A percentile compares a stretch with the other conserved stretches of the same genome.
Conservation (phyloP, 2,888 invertebrate genomes). For the Latheticus oryzae region DNA sequence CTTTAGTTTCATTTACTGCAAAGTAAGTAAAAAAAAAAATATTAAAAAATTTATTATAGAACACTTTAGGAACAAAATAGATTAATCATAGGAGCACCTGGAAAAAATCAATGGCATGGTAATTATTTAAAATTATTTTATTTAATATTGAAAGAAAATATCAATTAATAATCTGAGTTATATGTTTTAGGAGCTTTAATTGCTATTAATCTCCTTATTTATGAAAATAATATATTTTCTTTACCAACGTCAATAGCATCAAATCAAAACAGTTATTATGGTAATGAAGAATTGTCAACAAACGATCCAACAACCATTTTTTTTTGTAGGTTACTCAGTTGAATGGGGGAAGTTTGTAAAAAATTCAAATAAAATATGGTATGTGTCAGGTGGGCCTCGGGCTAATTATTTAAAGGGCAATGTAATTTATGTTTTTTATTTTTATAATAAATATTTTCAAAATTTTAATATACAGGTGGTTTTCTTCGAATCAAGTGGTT, state of each 20-base stretch:
- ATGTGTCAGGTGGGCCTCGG: slow-evolving; percentile 14
- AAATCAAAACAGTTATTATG: too few relatives aligned
- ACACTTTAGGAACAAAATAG: slow-evolving; percentile 11
- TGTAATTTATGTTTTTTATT: too few relatives aligned
- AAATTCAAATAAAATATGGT: slow-evolving; percentile 23
- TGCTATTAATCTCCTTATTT: too few relatives aligned
- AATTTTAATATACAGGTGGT: slow-evolving; percentile 38
- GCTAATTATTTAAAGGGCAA: slow-evolving; percentile 15
- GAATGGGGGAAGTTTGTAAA: slow-evolving; percentile 51
- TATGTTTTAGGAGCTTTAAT: too few relatives aligned
- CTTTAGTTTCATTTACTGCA: slow-evolving; percentile 24
- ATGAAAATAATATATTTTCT: too few relatives aligned
- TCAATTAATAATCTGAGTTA: too few relatives aligned
- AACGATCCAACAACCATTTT: too few relatives aligned
- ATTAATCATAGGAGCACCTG: slow-evolving; percentile 21
- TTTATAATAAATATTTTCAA: slow-evolving; percentile 13
- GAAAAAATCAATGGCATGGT: slow-evolving; percentile 7
- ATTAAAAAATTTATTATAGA: background rate
- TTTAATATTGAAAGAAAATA: background rate
- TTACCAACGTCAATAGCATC: too few relatives aligned
- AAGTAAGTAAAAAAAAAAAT: slow-evolving; percentile 5
- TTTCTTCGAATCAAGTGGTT: slow-evolving; percentile 24
- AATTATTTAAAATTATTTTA: slow-evolving; percentile 3
- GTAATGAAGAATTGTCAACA: too few relatives aligned
- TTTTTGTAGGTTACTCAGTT: too few relatives aligned